Evolutionary conservation across 2,113 vertebrate genomes (phyloP).

Genomic region (Peromyscus leucopus): DNA sequence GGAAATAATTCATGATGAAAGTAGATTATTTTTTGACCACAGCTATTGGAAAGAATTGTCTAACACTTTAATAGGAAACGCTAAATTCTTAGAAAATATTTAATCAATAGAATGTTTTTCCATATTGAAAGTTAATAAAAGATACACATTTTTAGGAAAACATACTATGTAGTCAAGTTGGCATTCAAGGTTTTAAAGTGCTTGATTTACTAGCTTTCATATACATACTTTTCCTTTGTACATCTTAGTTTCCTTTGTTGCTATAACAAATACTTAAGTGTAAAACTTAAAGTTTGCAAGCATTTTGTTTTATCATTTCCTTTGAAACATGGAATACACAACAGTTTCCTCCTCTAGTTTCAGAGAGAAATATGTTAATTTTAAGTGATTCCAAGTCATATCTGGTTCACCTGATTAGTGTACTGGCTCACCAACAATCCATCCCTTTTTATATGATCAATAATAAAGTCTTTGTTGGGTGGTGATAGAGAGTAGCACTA

Average conservation of each 20-base stretch:
- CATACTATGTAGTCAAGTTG: constrained; percentile 25
- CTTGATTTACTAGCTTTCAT: not conserved
- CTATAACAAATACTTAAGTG: not conserved
- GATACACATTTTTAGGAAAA: constrained; percentile 55
- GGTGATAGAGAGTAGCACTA: constrained; percentile 38
- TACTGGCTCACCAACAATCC: not conserved
- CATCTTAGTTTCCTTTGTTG: not conserved
- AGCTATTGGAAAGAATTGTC: constrained; percentile 81
- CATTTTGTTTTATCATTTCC: constrained; percentile 36
- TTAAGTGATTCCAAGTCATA: constrained; percentile 2
- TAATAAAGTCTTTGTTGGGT: constrained; percentile 35
- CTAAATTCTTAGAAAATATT: constrained; percentile 84
- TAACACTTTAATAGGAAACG: constrained; percentile 85
- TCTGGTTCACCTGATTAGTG: not conserved
- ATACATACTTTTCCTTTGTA: not conserved
- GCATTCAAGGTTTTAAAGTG: not conserved
- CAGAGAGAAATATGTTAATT: constrained; percentile 14
- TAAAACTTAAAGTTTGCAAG: constrained; percentile 25
- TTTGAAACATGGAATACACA: not conserved
- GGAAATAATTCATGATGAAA: constrained; percentile 83
- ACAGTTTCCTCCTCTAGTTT: not conserved
- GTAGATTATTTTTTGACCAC: constrained; percentile 78
- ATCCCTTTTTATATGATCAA: constrained; percentile 42
- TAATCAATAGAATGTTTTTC: constrained; percentile 80
- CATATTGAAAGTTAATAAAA: constrained; percentile 81